Evolutionary conservation across 2,797 vertebrate species (phyloP), one percentile per base, ranked within the genome.

Genomic region (Discoglossus pictus): DNA sequence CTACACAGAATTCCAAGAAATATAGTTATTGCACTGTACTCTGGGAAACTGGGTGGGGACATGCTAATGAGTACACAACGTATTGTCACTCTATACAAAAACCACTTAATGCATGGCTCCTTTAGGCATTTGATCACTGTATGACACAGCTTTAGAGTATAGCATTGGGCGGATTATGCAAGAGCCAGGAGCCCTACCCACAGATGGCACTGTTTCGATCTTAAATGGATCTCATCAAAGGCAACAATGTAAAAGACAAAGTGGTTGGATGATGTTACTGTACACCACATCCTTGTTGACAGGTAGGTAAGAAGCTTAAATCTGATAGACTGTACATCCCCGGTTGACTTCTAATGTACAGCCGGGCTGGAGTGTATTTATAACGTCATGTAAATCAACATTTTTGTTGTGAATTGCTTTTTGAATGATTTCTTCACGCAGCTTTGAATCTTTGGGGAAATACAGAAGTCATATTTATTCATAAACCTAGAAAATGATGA

Each of bases 401-500:
- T 34, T 40, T 51, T 51, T 50, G 44, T 35, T 8, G 36, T 11
- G 16, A 27, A 48, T 38, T n/a, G 43, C 25, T 60, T 59, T 43
- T 8, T 12, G 36, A 67, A 34, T 38, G 48, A 61, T 61, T 68
- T 53, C 15, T 53, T 18, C 31, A 20, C 12, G 47, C 15, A 4
- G 13, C 36, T 60, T 24, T 35, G 55, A 60, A 18, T 68, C 65
- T 60, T 34, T 4, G 4, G 56, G 56, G 65, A 68, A 68, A 53
- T 25, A 43, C 48, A 48, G 47, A 44, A 44, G 48, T 44, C 39
- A 53, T 68, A 52, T 61, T 61, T 68, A 68, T 68, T 68, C 65
- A 61, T 68, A 54, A 51, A 25, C 17, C 39, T 18, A 25, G 10
- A 39, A 53, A 61, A 21, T 36, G 48, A 61, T 68, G 47, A 53